These are phyloP conservation scores for Scaptomyza reducta DNA, from an alignment of 2,888 invertebrate species.

Conservation along the genomic window DNA sequence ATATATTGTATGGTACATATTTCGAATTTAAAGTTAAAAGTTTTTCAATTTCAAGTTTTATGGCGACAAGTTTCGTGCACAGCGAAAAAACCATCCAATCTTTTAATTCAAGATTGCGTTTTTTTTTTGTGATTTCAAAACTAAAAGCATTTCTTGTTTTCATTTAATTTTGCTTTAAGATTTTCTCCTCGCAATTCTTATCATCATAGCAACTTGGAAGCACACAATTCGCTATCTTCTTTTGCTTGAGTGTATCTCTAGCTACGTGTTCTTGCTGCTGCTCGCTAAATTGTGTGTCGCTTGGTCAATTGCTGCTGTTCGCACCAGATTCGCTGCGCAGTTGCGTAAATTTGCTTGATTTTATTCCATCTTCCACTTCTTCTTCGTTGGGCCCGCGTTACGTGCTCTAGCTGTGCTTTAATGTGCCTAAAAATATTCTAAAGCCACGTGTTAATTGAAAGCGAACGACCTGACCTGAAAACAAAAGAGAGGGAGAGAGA, in stretches of 20 bases:
- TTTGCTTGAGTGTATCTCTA: conserved; percentile 1
- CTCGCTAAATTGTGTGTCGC: conserved; percentile 25
- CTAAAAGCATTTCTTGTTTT: background rate
- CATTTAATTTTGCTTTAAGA: background rate
- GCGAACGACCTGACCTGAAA: conserved; percentile 13
- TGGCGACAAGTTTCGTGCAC: conserved; percentile 72
- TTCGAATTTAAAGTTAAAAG: conserved; percentile 74
- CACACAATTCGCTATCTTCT: background rate
- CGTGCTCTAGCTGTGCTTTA: conserved; percentile 57
- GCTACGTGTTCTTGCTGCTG: background rate
- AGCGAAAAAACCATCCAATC: conserved; percentile 5
- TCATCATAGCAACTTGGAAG: background rate
- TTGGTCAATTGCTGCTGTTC: conserved; percentile 39
- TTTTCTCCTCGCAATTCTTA: background rate
- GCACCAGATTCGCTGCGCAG: conserved; percentile 42
- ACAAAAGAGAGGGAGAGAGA: background rate
- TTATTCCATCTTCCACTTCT: conserved; percentile 28
- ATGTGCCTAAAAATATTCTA: conserved; percentile 28
- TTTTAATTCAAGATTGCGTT: background rate
- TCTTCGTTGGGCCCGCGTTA: conserved; percentile 36
- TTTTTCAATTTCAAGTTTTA: conserved; percentile 80
- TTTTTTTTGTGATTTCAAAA: background rate
- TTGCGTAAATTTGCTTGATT: conserved; percentile 62
- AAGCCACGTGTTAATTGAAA: conserved; percentile 53
- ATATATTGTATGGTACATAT: conserved; percentile 33